phyloP scores from a whole-genome alignment of 2,113 vertebrate genomes.

The Catharus bicknelli region DNA sequence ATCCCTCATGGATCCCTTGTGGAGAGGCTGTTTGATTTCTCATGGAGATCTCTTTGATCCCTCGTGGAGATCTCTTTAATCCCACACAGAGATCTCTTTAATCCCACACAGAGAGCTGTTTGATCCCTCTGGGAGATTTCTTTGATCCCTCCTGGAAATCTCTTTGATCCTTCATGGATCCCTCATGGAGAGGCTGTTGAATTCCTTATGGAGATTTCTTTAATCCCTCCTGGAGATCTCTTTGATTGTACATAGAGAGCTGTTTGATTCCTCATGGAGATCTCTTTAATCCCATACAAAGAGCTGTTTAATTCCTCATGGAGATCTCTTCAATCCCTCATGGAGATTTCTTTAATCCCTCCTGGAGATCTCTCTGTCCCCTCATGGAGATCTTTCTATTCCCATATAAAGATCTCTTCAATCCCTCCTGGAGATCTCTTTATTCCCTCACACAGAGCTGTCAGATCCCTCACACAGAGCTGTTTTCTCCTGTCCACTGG shows the following conservation, averaged over 20 bases:
- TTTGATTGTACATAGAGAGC: too few relatives aligned
- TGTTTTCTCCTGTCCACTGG: background rate
- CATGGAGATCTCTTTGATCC: rapidly evolving
- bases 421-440: background rate
- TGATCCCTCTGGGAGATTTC: too few relatives aligned
- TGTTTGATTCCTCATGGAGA: rapidly evolving
- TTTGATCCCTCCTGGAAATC: too few relatives aligned
- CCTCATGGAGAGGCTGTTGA: too few relatives aligned
- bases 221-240: too few relatives aligned
- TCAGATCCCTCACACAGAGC: background rate
- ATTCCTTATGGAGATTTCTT: rapidly evolving
- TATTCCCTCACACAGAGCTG: rapidly evolving
- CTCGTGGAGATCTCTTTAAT: rapidly evolving
- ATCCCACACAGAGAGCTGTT: too few relatives aligned
- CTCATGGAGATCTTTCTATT: rapidly evolving
- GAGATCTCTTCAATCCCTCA: rapidly evolving
- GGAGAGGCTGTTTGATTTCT: background rate
- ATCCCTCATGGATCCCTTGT: background rate
- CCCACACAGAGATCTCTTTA: background rate
- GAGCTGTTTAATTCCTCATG: too few relatives aligned
- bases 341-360: rapidly evolving
- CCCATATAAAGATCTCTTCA: rapidly evolving
- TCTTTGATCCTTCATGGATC: background rate
- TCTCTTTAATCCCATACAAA: background rate
- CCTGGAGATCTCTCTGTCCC: rapidly evolving